Evolutionary conservation across 2,113 vertebrate genomes (phyloP).

Genomic region (Oplegnathus fasciatus): DNA sequence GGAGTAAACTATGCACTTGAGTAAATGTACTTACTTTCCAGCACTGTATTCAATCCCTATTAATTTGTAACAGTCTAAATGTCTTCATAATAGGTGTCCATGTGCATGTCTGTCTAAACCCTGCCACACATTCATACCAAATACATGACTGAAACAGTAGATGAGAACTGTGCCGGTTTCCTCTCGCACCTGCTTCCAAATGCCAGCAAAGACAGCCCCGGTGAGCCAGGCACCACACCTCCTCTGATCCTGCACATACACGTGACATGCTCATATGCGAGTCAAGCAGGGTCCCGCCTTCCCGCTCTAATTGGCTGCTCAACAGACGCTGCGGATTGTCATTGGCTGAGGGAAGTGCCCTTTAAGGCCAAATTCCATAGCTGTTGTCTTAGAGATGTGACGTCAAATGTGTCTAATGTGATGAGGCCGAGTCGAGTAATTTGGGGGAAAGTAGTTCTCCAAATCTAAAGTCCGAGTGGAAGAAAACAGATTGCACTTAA

Average conservation of each 20-base stretch:
- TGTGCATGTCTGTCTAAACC: background rate
- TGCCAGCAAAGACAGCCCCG: slow-evolving; percentile 5
- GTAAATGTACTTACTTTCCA: background rate
- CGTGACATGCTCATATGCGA: slow-evolving; percentile 75
- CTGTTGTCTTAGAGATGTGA: slow-evolving; percentile 80
- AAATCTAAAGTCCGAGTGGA: background rate
- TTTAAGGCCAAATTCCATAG: slow-evolving; percentile 70
- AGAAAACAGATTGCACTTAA: background rate
- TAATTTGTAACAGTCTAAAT: background rate
- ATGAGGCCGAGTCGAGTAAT: slow-evolving; percentile 38
- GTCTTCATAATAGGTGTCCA: background rate
- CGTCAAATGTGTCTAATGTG: slow-evolving; percentile 80
- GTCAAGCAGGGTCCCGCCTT: slow-evolving; percentile 43
- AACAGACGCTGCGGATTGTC: slow-evolving; percentile 45
- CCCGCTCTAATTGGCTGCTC: slow-evolving; percentile 69
- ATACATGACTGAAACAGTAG: slow-evolving; percentile 11
- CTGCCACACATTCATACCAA: background rate
- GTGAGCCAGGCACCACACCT: slow-evolving; percentile 62
- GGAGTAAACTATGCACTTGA: background rate
- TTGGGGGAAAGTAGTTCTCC: slow-evolving; percentile 26
- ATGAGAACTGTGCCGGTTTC: background rate
- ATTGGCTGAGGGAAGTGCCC: slow-evolving; percentile 70
- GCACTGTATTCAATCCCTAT: background rate
- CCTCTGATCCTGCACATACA: slow-evolving; percentile 73
- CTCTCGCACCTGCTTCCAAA: slow-evolving; percentile 60